Base-by-base conservation (phyloP, 2,888 invertebrate genomes). In the Palloptera scutellata region DNA sequence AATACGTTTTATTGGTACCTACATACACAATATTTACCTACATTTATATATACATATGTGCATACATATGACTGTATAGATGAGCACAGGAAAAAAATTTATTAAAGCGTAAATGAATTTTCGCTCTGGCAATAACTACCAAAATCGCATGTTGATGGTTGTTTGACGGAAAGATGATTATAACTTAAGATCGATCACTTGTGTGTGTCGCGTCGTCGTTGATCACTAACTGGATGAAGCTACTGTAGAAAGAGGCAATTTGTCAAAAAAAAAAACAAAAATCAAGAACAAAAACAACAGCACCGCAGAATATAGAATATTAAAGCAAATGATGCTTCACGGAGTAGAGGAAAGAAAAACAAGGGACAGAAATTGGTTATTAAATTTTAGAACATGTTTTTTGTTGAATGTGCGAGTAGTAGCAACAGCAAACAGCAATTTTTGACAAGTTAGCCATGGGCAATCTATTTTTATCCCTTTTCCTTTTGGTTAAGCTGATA, bases 61-160 rank as follows among this genome's bases (percentile, higher is more conserved):
- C 8, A 48, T 15, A n/a, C 51, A 48, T n/a, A 13, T 3, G 51
- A 48, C n/a, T n/a, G n/a, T n/a, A n/a, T n/a, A n/a, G n/a, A n/a
- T n/a, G n/a, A 48, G 15, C 2, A 48, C 2, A 43, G 59, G 4
- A 13, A 43, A 59, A 43, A 20, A 64, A 58, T 81, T 79, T 79
- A 82, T 81, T 83, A 81, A 83, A 81, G 83, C 81, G 81, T 79
- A 81, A 82, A 82, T 82, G 78, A 81, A 80, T 81, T 81, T 80
- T 78, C 75, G 61, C 64, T 61, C 20, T 61, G 42, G 62, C 67
- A 60, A 66, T 61, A 66, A 61, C 66, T 64, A 41, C 57, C 66
- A 45, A 58, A 68, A 66, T 42, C 20, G 62, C 66, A 52, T 53
- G 54, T 53, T 30, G 30, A 30, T 30, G 30, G 30, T 30, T 30